These are phyloP conservation scores for Brachypterus glaber DNA, from an alignment of 2,888 invertebrate species.

Conservation along the genomic window DNA sequence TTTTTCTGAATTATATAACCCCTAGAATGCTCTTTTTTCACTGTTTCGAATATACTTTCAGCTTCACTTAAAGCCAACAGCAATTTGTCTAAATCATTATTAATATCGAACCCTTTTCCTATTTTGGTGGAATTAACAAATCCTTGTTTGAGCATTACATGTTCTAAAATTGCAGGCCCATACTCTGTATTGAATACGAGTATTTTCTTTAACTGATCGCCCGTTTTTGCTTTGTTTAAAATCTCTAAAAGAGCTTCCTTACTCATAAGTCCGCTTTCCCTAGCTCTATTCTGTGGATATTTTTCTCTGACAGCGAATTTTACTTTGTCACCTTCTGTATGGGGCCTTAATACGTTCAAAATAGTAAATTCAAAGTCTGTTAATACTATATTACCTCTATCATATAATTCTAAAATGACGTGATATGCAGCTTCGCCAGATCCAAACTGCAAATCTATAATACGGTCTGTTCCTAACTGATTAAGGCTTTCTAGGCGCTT, in stretches of 20 bases:
- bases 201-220: conserved; percentile 71
- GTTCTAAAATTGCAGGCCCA: conserved; percentile 86
- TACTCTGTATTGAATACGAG: conserved; percentile 73
- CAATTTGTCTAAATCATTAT: conserved; percentile 52
- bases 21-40: conserved; percentile 47
- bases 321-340: conserved; percentile 83
- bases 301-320: conserved; percentile 89
- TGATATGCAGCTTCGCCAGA: conserved; percentile 89
- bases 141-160: conserved; percentile 66
- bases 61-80: conserved; percentile 58
- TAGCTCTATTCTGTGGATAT: conserved; percentile 74
- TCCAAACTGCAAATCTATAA: conserved; percentile 93
- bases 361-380: conserved; percentile 87
- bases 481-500: conserved; percentile 78
- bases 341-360: conserved; percentile 84
- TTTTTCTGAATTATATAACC: conserved; percentile 83
- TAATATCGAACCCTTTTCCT: conserved; percentile 57
- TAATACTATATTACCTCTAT: conserved; percentile 89
- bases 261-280: conserved; percentile 48
- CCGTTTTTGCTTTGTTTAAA: conserved; percentile 54
- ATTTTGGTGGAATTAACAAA: conserved; percentile 52
- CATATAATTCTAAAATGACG: conserved; percentile 89
- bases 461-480: conserved; percentile 88
- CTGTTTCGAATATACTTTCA: conserved; percentile 52
- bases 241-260: conserved; percentile 49